A percentile compares a stretch with the other conserved stretches of the same genome.
phyloP scores from a whole-genome alignment of 2,113 vertebrate genomes.

The Indicator maculatus region DNA sequence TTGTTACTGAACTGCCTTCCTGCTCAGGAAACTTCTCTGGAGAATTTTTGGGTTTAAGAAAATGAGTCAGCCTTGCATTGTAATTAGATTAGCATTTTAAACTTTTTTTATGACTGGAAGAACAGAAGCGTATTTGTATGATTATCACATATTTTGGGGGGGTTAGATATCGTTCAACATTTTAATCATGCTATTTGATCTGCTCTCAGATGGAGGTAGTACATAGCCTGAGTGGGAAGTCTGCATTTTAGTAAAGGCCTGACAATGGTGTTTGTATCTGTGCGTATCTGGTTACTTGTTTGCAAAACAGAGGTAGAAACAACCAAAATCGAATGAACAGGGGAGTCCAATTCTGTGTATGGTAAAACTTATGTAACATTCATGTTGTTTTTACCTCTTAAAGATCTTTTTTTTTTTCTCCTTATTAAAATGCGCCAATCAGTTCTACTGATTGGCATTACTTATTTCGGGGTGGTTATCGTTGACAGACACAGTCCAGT shows the following conservation, averaged over 20 bases:
- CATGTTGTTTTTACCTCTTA: neutral
- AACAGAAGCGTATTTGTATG: conserved; percentile 45
- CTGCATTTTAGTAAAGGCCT: neutral
- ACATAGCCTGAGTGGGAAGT: neutral
- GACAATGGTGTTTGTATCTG: neutral
- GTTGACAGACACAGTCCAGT: neutral
- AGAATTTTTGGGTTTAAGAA: conserved; percentile 42
- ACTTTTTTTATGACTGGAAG: neutral
- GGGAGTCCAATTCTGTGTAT: neutral
- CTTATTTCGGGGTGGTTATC: neutral
- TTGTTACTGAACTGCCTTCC: conserved; percentile 46
- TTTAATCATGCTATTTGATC: neutral
- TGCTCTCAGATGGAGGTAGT: neutral
- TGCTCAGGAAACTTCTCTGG: conserved; percentile 48
- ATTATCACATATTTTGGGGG: conserved; percentile 7
- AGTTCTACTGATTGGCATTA: neutral
- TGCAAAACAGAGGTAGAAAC: neutral
- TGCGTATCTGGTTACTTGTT: neutral
- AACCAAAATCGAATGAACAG: neutral
- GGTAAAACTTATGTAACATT: neutral
- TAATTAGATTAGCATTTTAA: conserved; percentile 62
- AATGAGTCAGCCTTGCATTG: conserved; percentile 27
- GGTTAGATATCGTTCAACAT: neutral
- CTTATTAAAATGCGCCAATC: neutral
- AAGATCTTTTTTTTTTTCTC: neutral